These are phyloP conservation scores for Xiphias gladius DNA, from an alignment of 2,113 vertebrate genomes.

Conservation along the genomic window DNA sequence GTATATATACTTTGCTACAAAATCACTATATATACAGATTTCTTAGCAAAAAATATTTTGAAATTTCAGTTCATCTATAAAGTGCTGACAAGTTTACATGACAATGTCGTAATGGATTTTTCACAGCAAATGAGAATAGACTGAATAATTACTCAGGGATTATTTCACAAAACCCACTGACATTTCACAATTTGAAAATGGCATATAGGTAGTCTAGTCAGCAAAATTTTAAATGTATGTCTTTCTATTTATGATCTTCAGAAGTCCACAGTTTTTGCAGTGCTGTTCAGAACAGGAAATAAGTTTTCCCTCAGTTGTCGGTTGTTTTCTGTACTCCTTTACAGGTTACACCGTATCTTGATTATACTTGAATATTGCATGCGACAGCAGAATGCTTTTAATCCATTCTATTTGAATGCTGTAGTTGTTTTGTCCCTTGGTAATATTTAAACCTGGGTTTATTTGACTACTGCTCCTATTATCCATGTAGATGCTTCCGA, in stretches of 20 bases:
- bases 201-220: background rate
- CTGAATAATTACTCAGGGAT: background rate
- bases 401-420: slow-evolving; percentile 25
- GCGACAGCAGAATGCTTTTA: slow-evolving; percentile 26
- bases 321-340: background rate
- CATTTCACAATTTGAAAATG: background rate
- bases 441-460: background rate
- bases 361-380: background rate
- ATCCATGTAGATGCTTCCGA: background rate
- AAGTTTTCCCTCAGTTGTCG: background rate
- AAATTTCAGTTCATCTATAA: background rate
- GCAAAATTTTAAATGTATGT: background rate
- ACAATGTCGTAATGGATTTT: background rate
- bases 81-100: slow-evolving; percentile 6
- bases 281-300: background rate
- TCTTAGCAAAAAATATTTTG: background rate
- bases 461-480: background rate
- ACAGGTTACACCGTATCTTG: background rate
- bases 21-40: too few relatives aligned
- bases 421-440: slow-evolving; percentile 3
- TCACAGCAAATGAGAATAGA: background rate
- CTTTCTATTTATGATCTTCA: background rate
- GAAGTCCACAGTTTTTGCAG: background rate
- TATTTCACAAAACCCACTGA: background rate
- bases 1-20: too few relatives aligned